Evolutionary conservation across 1,140 invertebrate species (phyloP).

Genomic region (Triops cancriformis): DNA sequence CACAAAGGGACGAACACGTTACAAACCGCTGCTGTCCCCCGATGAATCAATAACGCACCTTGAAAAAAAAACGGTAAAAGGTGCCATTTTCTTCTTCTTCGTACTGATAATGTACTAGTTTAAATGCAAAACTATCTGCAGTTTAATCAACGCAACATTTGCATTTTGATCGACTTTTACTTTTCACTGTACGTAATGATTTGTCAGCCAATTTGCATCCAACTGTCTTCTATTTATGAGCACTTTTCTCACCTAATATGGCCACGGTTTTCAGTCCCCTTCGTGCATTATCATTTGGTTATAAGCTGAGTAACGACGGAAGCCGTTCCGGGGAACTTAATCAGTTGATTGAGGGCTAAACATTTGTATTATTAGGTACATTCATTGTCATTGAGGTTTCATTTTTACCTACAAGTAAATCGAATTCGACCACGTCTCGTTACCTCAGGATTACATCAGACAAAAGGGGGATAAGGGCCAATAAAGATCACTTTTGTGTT

Average conservation of each 20-base stretch:
- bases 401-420: background rate
- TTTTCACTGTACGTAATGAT: background rate
- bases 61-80: too few species aligned
- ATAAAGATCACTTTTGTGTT: conserved; percentile 11
- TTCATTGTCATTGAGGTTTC: background rate
- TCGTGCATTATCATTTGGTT: background rate
- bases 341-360: background rate
- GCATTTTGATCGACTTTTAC: background rate
- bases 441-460: background rate
- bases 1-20: background rate
- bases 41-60: background rate
- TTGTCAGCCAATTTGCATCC: background rate
- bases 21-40: background rate
- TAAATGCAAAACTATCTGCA: background rate
- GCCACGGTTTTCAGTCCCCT: background rate
- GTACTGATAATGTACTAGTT: background rate
- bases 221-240: background rate
- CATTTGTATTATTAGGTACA: background rate
- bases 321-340: background rate
- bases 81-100: background rate
- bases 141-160: background rate
- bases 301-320: background rate
- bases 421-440: background rate
- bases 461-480: background rate
- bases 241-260: background rate